Evolutionary conservation across 2,113 vertebrate species (phyloP).

Genomic region (Chloropsis cyanopogon): DNA sequence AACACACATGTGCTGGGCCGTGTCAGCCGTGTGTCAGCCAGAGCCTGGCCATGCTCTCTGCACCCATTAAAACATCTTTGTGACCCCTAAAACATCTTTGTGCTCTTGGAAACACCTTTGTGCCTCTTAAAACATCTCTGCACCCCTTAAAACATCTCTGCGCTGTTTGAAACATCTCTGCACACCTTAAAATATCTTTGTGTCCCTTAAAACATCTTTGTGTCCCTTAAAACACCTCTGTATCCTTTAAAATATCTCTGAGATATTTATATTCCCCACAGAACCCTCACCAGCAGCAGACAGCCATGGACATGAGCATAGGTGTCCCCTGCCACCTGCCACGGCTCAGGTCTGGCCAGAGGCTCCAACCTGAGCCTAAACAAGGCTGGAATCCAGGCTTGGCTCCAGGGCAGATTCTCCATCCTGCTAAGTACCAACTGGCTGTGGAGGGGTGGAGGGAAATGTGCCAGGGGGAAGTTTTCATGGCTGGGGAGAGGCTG

Average conservation of each 20-base stretch:
- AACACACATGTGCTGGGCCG: neutral
- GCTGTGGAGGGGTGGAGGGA: neutral
- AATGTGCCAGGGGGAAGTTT: too few species aligned
- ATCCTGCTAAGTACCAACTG: fast-evolving
- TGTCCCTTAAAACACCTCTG: neutral
- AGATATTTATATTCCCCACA: too few species aligned
- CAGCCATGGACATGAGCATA: neutral
- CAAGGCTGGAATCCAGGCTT: neutral
- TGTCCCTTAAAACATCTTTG: neutral
- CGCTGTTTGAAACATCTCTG: too few species aligned
- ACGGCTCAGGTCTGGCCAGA: neutral
- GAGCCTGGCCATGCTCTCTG: neutral
- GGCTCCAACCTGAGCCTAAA: neutral
- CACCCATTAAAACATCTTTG: neutral
- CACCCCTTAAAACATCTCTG: neutral
- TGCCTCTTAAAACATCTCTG: neutral
- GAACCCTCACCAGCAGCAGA: neutral
- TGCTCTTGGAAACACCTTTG: neutral
- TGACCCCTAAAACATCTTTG: neutral
- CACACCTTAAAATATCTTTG: neutral
- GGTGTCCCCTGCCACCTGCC: neutral
- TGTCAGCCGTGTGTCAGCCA: neutral
- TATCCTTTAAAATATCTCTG: neutral
- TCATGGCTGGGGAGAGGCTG: fast-evolving
- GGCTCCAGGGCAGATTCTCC: neutral